Base-by-base conservation (phyloP, 2,113 vertebrate species). In the Murina feae region DNA sequence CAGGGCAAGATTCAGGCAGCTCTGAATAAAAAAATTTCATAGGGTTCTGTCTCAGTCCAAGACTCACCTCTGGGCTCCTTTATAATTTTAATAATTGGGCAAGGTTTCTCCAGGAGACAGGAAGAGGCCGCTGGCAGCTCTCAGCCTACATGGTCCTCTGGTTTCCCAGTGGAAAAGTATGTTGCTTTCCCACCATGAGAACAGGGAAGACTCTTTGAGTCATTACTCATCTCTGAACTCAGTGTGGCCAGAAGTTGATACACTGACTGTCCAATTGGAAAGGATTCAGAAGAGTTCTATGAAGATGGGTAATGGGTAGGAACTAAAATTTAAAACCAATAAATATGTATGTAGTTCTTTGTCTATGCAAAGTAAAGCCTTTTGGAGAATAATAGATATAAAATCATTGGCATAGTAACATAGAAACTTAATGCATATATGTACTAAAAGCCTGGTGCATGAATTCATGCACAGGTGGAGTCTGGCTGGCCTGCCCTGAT, bases 241-340 rank as follows among this genome's bases (percentile, higher is more conserved):
- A 5, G 9, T 74, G 51, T 72, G 6, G 20, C 18, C 58, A 68
- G 25, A 83, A 17, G 49, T 63, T 49, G 69, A 79, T 44, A 13
- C 55, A 32, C 2, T 71, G 75, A 72, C 39, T 79, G 37, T 85
- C 95, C 30, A n/a, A 35, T 10, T 85, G 30, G 25, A 95, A 93
- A 74, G 2, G 58, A 88, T 85, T 90, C 49, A 78, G 75, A 82
- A 55, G 28, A 78, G 4, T 69, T 88, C 37, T 89, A n/a, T 18
- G 20, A 74, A 74, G 35, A 63, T 82, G 55, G 82, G 6, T 75
- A 71, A 30, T 58, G 49, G 35, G 21, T 71, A 83, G 35, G 80
- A 89, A 96, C 81, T 85, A 83, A 87, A 86, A 79, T 65, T 69
- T 65, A 84, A 94, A 94, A 63, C 18, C 23, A 86, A 2, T 49